Percentiles rank a stretch among this genome's conserved stretches.
These are phyloP conservation scores for Rhingia rostrata DNA, from an alignment of 2,888 invertebrate species.

Conservation along the genomic window DNA sequence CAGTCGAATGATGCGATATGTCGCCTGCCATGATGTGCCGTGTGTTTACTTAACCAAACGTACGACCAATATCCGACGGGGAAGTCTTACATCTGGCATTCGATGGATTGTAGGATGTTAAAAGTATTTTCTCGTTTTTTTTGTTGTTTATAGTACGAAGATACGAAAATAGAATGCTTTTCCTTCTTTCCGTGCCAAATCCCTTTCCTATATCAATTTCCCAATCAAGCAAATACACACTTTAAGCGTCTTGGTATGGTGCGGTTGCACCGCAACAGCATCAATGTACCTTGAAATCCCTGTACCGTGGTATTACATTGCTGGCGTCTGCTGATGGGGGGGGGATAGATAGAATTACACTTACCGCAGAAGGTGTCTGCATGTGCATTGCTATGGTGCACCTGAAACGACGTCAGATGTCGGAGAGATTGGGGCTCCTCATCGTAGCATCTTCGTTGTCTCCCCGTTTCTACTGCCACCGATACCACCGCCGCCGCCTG, in stretches of 20 bases:
- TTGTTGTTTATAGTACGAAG: neutral
- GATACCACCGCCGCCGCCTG: neutral
- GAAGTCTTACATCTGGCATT: constrained; percentile 50
- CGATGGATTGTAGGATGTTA: constrained; percentile 40
- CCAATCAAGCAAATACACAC: constrained; percentile 20
- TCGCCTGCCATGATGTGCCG: constrained; percentile 22
- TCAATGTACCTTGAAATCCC: constrained; percentile 41
- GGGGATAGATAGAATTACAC: constrained; percentile 60
- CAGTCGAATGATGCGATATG: constrained; percentile 26
- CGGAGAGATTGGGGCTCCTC: neutral
- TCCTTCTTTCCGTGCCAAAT: neutral
- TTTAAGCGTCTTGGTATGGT: constrained; percentile 10
- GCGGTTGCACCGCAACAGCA: neutral
- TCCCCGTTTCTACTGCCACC: constrained; percentile 10
- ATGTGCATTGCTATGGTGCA: constrained; percentile 32
- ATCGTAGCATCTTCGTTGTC: constrained; percentile 17
- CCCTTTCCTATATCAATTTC: constrained; percentile 31
- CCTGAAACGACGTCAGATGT: constrained; percentile 60
- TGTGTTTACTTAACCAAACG: constrained; percentile 52
- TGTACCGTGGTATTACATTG: constrained; percentile 28
- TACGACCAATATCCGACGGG: neutral
- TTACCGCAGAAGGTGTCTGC: constrained; percentile 60
- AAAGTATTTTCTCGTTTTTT: constrained; percentile 22
- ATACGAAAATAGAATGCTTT: constrained; percentile 34
- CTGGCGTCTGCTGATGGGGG: constrained; percentile 37